Conservation (phyloP, 2,888 invertebrate genomes). For the Macrophya annulata region DNA sequence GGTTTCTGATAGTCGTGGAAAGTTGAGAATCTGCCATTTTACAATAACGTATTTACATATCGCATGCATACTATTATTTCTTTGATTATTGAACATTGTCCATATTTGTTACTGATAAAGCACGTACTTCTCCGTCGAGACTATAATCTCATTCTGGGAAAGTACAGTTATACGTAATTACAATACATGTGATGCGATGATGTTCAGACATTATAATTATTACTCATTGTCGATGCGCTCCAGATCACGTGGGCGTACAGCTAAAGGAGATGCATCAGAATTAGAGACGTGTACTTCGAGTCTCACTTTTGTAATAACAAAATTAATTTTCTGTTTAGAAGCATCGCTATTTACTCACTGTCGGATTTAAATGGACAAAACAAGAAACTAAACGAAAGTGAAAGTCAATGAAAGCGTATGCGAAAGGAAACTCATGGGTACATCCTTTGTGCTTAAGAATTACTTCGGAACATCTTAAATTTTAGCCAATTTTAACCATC, state of each 20-base stretch:
- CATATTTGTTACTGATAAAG: not conserved
- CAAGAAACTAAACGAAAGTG: constrained; percentile 17
- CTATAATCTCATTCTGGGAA: constrained; percentile 28
- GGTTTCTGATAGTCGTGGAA: not conserved
- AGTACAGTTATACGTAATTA: not conserved
- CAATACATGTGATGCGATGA: not conserved
- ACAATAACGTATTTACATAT: not conserved
- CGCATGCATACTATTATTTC: not conserved
- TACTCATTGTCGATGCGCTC: not conserved
- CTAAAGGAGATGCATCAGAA: not conserved
- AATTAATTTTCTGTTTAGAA: not conserved
- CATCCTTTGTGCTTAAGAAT: not conserved
- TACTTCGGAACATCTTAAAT: not conserved
- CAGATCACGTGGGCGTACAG: not conserved
- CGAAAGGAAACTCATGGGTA: not conserved
- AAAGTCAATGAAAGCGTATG: not conserved
- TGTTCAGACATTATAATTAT: not conserved
- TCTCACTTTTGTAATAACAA: not conserved
- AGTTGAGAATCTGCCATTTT: not conserved
- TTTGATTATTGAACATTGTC: not conserved
- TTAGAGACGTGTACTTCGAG: not conserved
- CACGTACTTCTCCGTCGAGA: not conserved
- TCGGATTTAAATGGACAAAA: not conserved
- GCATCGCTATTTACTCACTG: not conserved
- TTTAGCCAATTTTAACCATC: not conserved